phyloP scores from a whole-genome alignment of 2,113 vertebrate genomes.

The Oplegnathus fasciatus region DNA sequence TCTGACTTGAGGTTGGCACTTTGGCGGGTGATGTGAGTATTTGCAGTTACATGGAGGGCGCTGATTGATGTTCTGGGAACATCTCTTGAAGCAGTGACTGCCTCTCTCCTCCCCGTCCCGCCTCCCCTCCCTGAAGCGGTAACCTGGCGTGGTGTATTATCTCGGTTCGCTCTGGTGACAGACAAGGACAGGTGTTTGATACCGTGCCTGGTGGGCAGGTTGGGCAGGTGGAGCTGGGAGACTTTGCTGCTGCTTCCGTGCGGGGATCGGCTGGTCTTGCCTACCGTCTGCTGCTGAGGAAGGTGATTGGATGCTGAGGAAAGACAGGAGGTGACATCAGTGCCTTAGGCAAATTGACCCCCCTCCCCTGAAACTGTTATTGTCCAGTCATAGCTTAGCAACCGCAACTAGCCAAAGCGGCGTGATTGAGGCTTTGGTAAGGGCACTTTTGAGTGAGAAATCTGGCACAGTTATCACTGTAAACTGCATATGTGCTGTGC shows the following conservation, averaged over 20 bases:
- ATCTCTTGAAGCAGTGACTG: conserved; percentile 19
- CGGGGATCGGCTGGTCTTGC: conserved; percentile 44
- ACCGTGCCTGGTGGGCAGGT: conserved; percentile 59
- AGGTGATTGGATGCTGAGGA: conserved; percentile 67
- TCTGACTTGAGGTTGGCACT: background rate
- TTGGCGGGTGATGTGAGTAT: background rate
- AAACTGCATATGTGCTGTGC: too few species aligned
- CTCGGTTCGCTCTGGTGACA: background rate
- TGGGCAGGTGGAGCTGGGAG: conserved; percentile 76
- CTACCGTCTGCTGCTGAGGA: conserved; percentile 54
- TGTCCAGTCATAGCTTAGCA: background rate
- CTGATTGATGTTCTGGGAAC: background rate
- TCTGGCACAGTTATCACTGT: too few species aligned
- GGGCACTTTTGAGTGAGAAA: too few species aligned
- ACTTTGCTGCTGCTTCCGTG: conserved; percentile 34
- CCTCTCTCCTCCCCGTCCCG: conserved; percentile 70
- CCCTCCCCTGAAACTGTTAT: too few species aligned
- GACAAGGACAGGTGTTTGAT: conserved; percentile 64
- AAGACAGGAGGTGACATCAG: conserved; percentile 14
- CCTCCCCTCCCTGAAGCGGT: conserved; percentile 31
- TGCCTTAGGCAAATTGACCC: background rate
- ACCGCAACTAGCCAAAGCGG: background rate
- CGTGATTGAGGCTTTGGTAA: too few species aligned
- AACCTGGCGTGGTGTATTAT: background rate
- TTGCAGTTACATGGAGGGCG: background rate